Percentiles rank a stretch among this genome's conserved stretches.
Evolutionary conservation across 2,113 vertebrate species (phyloP).

Genomic region (Octodon degus): DNA sequence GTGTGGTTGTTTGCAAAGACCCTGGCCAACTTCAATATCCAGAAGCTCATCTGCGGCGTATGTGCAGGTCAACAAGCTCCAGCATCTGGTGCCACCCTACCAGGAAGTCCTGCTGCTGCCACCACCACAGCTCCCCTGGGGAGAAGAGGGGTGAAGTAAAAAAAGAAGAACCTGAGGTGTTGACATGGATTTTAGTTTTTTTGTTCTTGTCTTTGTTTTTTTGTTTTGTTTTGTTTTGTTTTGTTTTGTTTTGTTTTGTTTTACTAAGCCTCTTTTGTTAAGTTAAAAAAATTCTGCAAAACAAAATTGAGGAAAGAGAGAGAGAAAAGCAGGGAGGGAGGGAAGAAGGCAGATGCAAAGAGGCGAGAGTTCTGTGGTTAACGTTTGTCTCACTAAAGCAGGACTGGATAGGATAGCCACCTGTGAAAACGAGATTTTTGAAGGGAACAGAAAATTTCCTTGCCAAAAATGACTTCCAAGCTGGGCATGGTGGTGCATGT

Average conservation of each 20-base stretch:
- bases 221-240: background rate
- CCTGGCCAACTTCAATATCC: background rate
- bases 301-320: background rate
- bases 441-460: conserved; percentile 31
- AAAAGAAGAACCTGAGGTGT: background rate
- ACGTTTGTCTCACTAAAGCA: background rate
- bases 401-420: background rate
- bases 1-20: background rate
- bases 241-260: background rate
- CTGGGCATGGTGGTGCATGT: background rate
- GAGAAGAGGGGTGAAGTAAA: background rate
- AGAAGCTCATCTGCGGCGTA: background rate
- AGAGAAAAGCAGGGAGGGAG: background rate
- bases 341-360: background rate
- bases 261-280: background rate
- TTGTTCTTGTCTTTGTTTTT: no score
- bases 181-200: background rate
- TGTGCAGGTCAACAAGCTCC: background rate
- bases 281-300: background rate
- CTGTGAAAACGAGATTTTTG: background rate
- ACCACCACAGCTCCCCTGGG: background rate
- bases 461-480: background rate
- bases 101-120: background rate
- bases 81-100: background rate
- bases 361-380: background rate